Percentiles rank a stretch among this genome's conserved stretches.
phyloP scores from a whole-genome alignment of 1,140 invertebrate species.

The Magallana angulata region DNA sequence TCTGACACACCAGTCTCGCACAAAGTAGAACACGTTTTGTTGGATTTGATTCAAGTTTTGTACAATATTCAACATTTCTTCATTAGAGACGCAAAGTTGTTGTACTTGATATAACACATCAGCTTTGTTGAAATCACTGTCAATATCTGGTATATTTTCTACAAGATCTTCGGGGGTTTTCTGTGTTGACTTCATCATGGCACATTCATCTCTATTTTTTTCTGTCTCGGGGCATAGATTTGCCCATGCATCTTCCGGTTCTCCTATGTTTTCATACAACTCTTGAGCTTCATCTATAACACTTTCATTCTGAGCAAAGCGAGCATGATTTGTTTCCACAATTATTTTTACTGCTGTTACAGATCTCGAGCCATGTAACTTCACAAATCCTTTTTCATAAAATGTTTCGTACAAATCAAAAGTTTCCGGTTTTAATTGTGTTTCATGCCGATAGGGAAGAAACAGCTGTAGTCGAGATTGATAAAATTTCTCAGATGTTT shows the following conservation, averaged over 20 bases:
- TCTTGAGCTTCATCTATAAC: slow-evolving; percentile 28
- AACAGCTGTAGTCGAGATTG: no score
- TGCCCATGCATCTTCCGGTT: slow-evolving; percentile 42
- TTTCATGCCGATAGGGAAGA: no score
- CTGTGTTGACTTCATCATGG: no score
- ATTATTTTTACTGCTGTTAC: no score
- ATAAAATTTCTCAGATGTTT: no score
- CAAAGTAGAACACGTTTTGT: slow-evolving; percentile 41
- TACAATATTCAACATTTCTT: not conserved
- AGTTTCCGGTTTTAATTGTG: no score
- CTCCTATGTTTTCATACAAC: not conserved
- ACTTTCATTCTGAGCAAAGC: not conserved
- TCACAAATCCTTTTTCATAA: slow-evolving; percentile 51
- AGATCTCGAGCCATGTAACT: not conserved
- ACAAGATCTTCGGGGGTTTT: not conserved
- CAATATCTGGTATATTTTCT: not conserved
- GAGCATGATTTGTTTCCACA: no score
- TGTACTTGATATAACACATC: not conserved
- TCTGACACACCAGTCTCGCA: slow-evolving; percentile 52
- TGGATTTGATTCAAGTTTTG: slow-evolving; percentile 13
- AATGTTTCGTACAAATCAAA: slow-evolving; percentile 41
- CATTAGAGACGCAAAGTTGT: not conserved
- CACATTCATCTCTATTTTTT: no score
- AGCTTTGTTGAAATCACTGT: not conserved
- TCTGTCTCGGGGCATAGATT: slow-evolving; percentile 30